Conservation (phyloP, 2,888 invertebrate species). For the Drosophila stalkeri region DNA sequence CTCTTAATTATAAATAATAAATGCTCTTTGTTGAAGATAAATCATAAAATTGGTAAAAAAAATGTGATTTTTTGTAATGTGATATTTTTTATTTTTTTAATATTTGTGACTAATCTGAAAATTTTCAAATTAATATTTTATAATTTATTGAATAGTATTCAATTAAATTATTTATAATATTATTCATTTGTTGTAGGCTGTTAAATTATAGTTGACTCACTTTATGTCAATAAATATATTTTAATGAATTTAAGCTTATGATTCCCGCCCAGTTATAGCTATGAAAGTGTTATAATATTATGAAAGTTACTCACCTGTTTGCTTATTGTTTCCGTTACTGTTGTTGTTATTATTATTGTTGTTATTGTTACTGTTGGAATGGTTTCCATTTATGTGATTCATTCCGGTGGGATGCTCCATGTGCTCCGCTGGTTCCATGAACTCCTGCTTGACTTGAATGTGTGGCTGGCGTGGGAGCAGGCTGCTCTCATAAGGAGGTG, state of each 20-base stretch:
- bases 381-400: slow-evolving; percentile 1
- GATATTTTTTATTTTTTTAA: no score
- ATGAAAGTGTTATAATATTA: neutral
- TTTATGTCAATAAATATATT: no score
- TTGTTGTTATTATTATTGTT: slow-evolving; percentile 6
- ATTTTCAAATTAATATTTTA: no score
- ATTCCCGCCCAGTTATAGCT: neutral
- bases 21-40: no score
- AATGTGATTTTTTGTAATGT: no score
- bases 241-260: neutral
- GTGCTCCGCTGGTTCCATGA: slow-evolving; percentile 63
- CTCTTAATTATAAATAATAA: no score
- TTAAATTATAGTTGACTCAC: no score
- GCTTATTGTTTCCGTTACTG: slow-evolving; percentile 21
- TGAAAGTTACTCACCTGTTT: slow-evolving; percentile 24
- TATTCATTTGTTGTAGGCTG: no score
- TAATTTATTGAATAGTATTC: no score
- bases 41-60: no score
- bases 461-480: slow-evolving; percentile 65
- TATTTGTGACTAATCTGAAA: no score
- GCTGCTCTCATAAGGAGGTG: slow-evolving; percentile 44
- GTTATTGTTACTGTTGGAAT: neutral
- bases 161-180: no score
- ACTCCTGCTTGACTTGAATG: slow-evolving; percentile 80
- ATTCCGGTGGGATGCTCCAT: slow-evolving; percentile 5